A percentile compares a stretch with the other conserved stretches of the same genome.
Evolutionary conservation across 2,797 vertebrate species (phyloP).

Genomic region (Falco biarmicus): DNA sequence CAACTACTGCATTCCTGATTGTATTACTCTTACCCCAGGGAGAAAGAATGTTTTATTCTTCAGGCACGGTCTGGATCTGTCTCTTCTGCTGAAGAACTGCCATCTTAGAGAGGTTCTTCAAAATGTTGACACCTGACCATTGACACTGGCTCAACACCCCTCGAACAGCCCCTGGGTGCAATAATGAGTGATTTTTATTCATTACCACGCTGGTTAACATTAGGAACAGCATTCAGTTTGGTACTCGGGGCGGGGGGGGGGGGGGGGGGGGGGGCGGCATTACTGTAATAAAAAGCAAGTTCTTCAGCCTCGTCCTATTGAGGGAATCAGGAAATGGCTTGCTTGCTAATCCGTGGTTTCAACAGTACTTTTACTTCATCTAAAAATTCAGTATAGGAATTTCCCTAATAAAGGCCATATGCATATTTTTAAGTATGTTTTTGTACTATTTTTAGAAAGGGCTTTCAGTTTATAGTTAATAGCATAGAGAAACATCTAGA

Average conservation of each 20-base stretch:
- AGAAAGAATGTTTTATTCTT: not conserved
- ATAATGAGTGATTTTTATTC: not conserved
- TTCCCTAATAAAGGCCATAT: constrained; percentile 39
- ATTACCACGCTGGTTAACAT: not conserved
- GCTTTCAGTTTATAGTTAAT: constrained; percentile 11
- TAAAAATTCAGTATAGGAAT: not conserved
- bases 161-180: not conserved
- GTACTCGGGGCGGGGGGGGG: not conserved
- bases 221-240: not conserved
- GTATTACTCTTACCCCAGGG: not conserved
- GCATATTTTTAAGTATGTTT: not conserved
- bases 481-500: not conserved
- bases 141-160: not conserved
- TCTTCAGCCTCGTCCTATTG: not conserved
- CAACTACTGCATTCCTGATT: not conserved
- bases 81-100: not conserved
- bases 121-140: not conserved
- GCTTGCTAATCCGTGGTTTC: constrained; percentile 5
- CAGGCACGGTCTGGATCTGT: not conserved
- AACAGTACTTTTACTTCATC: not conserved
- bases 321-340: not conserved
- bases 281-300: not conserved
- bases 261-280: too few relatives aligned
- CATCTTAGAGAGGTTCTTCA: not conserved
- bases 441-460: constrained; percentile 28